phyloP scores from a whole-genome alignment of 2,113 vertebrate genomes.

The Platanista minor region DNA sequence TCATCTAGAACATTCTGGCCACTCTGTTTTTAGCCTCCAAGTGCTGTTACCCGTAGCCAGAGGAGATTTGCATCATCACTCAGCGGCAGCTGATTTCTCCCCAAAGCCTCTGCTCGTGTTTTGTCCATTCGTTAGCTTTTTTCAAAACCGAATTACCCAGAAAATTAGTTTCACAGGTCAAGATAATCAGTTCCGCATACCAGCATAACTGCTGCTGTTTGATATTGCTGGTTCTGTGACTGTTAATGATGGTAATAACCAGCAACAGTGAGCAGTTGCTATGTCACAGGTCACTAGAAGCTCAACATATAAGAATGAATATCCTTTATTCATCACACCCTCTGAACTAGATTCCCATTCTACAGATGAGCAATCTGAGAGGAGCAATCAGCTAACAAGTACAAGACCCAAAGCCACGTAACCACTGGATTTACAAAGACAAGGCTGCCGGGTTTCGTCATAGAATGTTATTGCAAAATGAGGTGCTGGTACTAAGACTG shows the following conservation, averaged over 20 bases:
- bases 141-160: neutral
- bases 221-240: neutral
- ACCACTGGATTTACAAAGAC: neutral
- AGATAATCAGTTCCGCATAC: neutral
- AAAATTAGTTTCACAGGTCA: neutral
- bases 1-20: neutral
- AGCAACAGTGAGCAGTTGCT: accelerated
- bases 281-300: neutral
- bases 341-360: neutral
- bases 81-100: neutral
- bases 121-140: neutral
- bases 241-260: neutral
- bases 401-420: neutral
- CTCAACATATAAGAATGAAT: neutral
- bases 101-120: neutral
- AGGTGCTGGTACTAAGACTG: neutral
- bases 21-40: neutral
- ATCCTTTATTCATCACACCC: neutral
- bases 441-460: neutral
- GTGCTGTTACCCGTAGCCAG: neutral
- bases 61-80: neutral
- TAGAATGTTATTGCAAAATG: neutral
- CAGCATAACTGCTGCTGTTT: neutral
- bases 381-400: neutral
- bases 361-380: neutral